Evolutionary conservation across 1,140 invertebrate species (phyloP).

Genomic region (Solenopsis fugax): DNA sequence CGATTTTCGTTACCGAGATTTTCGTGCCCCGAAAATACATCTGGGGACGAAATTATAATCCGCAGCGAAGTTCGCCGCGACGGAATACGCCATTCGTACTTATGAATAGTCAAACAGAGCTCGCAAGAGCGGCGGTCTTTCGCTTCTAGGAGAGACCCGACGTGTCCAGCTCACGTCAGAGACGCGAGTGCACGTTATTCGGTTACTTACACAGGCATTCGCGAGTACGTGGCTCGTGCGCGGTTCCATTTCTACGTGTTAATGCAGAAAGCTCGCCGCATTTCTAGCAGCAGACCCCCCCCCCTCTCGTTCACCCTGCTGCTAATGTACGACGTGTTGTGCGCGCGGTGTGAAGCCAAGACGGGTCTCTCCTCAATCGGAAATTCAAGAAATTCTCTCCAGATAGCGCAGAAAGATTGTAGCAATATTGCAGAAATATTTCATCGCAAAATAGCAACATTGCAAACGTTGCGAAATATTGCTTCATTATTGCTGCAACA

Average conservation of each 20-base stretch:
- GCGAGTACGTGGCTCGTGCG: neutral
- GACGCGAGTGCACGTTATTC: slow-evolving; percentile 33
- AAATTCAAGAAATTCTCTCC: slow-evolving; percentile 26
- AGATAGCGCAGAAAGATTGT: too few species aligned
- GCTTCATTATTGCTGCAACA: too few species aligned
- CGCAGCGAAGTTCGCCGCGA: neutral
- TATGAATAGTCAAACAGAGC: slow-evolving; percentile 37
- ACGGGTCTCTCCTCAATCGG: slow-evolving; percentile 51
- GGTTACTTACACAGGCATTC: slow-evolving; percentile 42
- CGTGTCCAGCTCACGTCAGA: neutral
- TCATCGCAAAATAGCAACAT: too few species aligned
- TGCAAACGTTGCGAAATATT: too few species aligned
- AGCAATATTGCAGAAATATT: too few species aligned
- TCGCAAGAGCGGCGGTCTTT: neutral
- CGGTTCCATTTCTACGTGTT: slow-evolving; percentile 30
- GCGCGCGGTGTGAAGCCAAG: slow-evolving; percentile 25
- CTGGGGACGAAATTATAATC: neutral
- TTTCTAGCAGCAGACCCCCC: slow-evolving; percentile 21
- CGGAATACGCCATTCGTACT: neutral
- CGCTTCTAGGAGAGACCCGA: neutral
- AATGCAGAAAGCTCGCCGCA: slow-evolving; percentile 70
- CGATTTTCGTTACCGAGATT: neutral
- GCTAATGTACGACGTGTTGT: slow-evolving; percentile 56
- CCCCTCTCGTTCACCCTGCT: slow-evolving; percentile 19
- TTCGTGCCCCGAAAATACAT: neutral